Base-by-base conservation (phyloP, 2,888 invertebrate genomes). In the Mythimna ferrago region DNA sequence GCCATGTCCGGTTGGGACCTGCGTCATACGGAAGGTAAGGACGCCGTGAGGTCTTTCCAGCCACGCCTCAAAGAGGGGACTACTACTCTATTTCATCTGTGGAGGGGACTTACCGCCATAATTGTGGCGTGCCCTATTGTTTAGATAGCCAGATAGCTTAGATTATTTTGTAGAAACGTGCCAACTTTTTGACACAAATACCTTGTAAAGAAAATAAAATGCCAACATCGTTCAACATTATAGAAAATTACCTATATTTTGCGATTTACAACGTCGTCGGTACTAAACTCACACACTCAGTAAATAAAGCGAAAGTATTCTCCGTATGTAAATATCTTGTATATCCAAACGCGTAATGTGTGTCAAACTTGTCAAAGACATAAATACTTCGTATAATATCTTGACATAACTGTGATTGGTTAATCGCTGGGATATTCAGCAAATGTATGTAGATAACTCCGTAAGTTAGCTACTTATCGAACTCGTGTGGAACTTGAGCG, bases 391-490 rank as follows among this genome's bases (percentile, higher is more conserved):
- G 73, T 75, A 73, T 81, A 76, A 75, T 84, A 82, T 78, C 73
- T 78, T 76, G 73, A 76, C 76, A 66, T 66, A 77, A 75, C 77
- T 70, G 73, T 83, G 84, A 87, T 87, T 82, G 86, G 86, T 84
- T 88, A 86, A 88, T 85, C 81, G 78, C 79, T 82, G 79, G 78
- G 78, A 76, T 84, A 85, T 84, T 88, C 80, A 82, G 80, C 69
- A 79, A 85, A 86, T 83, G 81, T 88, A 86, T 84, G 83, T 76
- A 85, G 86, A 88, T 89, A 89, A 86, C 82, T 81, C 83, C 69
- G 51, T 68, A 88, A 89, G 83, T 88, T 88, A 87, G 78, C 83
- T 88, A 87, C 84, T 88, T 89, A 89, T 89, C 86, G 82, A 89
- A 87, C 86, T 90, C 82, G 74, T 77, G 79, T 80, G 73, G 75